These are phyloP conservation scores for Bombus superbus DNA, from an alignment of 1,140 invertebrate genomes.

Conservation along the genomic window DNA sequence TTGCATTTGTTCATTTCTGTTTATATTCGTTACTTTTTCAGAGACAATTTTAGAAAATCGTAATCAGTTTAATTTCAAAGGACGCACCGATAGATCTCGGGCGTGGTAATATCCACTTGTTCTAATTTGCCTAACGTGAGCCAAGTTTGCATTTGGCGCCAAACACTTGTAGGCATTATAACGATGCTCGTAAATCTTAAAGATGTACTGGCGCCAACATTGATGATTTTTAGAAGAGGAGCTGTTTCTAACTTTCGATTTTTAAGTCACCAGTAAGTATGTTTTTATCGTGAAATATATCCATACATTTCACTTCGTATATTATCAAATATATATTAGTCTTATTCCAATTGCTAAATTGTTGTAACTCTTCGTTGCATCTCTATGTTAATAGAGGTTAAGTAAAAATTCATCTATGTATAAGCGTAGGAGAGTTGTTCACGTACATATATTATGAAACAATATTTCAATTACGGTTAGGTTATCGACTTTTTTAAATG, in stretches of 20 bases:
- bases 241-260: not conserved
- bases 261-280: not conserved
- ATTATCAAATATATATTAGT: no score
- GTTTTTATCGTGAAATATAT: not conserved
- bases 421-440: not conserved
- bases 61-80: conserved; percentile 27
- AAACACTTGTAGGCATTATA: conserved; percentile 36
- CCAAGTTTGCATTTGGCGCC: conserved; percentile 40
- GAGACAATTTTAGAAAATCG: not conserved
- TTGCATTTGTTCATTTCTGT: not conserved
- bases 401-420: not conserved
- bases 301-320: not conserved
- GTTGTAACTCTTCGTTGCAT: no score
- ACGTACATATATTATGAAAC: not conserved
- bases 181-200: conserved; percentile 23
- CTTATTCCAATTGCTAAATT: no score
- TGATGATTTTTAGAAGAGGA: not conserved
- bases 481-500: not conserved
- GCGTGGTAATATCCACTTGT: conserved; percentile 41
- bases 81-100: conserved; percentile 8
- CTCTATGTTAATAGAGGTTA: no score
- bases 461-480: not conserved
- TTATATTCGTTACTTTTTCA: not conserved
- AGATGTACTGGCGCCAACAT: conserved; percentile 6
- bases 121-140: conserved; percentile 22